Evolutionary conservation across 2,797 vertebrate species (phyloP).

Genomic region (Benthosema pterotum): DNA sequence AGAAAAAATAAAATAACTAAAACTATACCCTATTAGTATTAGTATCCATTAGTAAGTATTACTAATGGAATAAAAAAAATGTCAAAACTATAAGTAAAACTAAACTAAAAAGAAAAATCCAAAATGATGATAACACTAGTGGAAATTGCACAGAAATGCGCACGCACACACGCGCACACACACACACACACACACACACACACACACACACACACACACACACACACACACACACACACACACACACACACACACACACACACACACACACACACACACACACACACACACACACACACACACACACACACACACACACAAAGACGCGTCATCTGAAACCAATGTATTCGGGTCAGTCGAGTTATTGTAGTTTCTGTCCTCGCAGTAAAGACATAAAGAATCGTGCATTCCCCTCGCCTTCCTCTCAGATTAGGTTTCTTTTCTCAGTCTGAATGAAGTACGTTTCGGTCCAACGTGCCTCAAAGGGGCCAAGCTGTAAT

Average conservation of each 20-base stretch:
- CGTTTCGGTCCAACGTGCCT: conserved; percentile 56
- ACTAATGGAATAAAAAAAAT: no score
- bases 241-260: not conserved
- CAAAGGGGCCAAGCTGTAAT: conserved; percentile 15
- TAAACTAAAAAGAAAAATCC: no score
- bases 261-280: conserved; percentile 7
- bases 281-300: conserved; percentile 16
- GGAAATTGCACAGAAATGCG: no score
- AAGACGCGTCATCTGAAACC: conserved; percentile 45
- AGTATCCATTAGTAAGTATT: no score
- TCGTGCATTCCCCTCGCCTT: conserved; percentile 29
- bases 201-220: conserved; percentile 15
- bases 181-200: conserved; percentile 2
- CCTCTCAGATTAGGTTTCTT: conserved; percentile 19
- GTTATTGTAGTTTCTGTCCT: conserved; percentile 47
- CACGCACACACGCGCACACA: not conserved
- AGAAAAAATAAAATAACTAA: no score
- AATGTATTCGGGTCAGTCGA: conserved; percentile 13
- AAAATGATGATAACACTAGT: no score
- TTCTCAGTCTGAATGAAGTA: not conserved
- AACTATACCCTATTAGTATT: no score
- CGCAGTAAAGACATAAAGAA: conserved; percentile 22
- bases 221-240: no score
- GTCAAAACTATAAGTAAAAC: no score
- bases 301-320: conserved; percentile 21